Conservation (phyloP, 1,140 invertebrate species). For the Sycobia sp. region DNA sequence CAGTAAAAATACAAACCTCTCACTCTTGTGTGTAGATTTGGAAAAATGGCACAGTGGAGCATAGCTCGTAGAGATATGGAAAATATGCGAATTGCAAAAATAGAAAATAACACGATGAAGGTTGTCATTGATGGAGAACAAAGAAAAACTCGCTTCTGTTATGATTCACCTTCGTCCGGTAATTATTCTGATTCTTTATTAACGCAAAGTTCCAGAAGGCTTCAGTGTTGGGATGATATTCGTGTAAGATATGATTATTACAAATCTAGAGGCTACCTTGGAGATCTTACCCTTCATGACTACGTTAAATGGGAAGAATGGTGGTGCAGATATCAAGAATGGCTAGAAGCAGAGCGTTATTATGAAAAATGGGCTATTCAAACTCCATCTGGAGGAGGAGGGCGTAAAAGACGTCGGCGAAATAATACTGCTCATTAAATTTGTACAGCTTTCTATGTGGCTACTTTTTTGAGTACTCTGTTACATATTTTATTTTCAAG, state of each 20-base stretch:
- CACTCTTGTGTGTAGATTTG: no score
- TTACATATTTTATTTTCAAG: no score
- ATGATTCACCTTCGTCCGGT: conserved; percentile 72
- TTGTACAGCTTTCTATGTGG: conserved; percentile 17
- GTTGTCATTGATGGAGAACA: conserved; percentile 74
- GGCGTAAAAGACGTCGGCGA: conserved; percentile 54
- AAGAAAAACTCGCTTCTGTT: conserved; percentile 56
- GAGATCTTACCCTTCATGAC: conserved; percentile 78
- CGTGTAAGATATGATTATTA: conserved; percentile 84
- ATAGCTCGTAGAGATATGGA: conserved; percentile 79
- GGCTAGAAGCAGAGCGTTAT: conserved; percentile 82
- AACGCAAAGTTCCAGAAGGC: conserved; percentile 70
- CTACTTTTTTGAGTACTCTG: no score
- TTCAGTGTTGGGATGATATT: conserved; percentile 84
- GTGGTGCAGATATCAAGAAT: conserved; percentile 92
- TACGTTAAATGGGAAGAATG: conserved; percentile 92
- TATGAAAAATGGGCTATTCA: conserved; percentile 73
- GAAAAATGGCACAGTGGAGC: conserved; percentile 87
- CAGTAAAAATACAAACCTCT: conserved; percentile 27
- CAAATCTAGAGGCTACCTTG: conserved; percentile 81
- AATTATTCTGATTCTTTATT: conserved; percentile 78
- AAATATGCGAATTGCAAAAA: conserved; percentile 84
- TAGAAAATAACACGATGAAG: conserved; percentile 71
- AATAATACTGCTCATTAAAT: conserved; percentile 52
- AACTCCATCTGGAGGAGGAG: conserved; percentile 54